Conservation (phyloP, 2,888 invertebrate genomes). For the Psylliodes chrysocephalus region DNA sequence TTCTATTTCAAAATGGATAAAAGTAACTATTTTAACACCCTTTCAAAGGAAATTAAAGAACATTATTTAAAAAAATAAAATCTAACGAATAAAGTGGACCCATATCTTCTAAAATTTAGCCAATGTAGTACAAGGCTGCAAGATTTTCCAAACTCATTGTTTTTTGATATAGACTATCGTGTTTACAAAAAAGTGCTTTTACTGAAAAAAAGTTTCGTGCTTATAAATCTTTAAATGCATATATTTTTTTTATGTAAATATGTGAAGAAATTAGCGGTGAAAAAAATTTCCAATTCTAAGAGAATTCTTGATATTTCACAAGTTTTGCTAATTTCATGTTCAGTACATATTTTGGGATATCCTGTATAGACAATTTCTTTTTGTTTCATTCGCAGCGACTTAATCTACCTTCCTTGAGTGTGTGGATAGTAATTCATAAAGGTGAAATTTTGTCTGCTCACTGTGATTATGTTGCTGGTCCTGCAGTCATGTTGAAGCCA, state of each 20-base stretch:
- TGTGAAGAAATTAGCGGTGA: not conserved
- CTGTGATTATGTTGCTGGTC: too few relatives aligned
- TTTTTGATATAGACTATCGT: not conserved
- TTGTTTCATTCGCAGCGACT: not conserved
- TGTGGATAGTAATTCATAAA: not conserved
- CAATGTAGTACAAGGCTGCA: too few relatives aligned
- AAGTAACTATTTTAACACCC: too few relatives aligned
- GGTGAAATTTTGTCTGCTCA: conserved; percentile 1
- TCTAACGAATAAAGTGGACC: too few relatives aligned
- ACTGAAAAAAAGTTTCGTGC: conserved; percentile 9
- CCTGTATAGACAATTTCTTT: too few relatives aligned
- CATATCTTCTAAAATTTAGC: too few relatives aligned
- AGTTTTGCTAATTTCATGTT: not conserved
- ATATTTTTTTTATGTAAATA: not conserved
- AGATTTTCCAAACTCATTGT: not conserved
- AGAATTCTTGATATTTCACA: not conserved
- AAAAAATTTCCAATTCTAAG: too few relatives aligned
- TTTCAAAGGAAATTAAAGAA: not conserved
- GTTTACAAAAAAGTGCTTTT: conserved; percentile 1
- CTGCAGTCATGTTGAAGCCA: too few relatives aligned
- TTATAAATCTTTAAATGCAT: not conserved
- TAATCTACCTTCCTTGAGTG: not conserved
- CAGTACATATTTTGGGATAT: not conserved
- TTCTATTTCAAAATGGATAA: too few relatives aligned
- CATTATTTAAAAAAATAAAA: not conserved